Base-by-base conservation (phyloP, 2,888 invertebrate genomes). In the Lasioglossum malachurum region DNA sequence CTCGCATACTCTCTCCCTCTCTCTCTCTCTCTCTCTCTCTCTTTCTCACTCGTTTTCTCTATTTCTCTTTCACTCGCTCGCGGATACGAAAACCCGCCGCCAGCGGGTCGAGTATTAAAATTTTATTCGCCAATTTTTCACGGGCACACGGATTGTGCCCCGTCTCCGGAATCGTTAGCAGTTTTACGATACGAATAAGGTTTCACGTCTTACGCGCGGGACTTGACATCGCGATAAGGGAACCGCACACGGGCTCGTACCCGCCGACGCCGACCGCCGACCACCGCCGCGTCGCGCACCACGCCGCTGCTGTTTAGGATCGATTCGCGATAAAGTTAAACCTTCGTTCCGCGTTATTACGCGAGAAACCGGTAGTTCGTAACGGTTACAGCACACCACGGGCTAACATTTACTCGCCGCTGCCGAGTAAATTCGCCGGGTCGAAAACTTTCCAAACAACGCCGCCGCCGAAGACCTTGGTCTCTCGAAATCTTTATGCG, bases 341-440 rank as follows among this genome's bases (percentile, higher is more conserved):
- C 78, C 80, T 80, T 72, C 80, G 82, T 83, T 80, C 83, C 80
- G 75, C 83, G 83, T 86, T 87, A 85, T 87, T 87, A 87, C 85
- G 49, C 76, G 79, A 80, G 75, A 77, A 87, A 84, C 87, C 82
- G 87, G 87, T 85, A 82, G 85, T 82, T 81, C 53, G 71, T 85
- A 82, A 85, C 85, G 85, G 82, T 87, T 87, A 80, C 74, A 19
- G 73, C 49, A 31, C 78, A 67, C 78, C 46, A 27, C 27, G 27
- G n/a, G 23, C 19, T 14, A 31, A 64, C 85, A 44, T 81, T 81
- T 81, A 27, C 73, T 23, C 60, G 16, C 10, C 53, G 57, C 16
- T 14, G 23, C 38, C 49, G 74, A 79, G 31, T 35, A 76, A 76
- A 79, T 79, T 79, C 35, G 44, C 49, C 31, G 8, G 57, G 35